A percentile compares a stretch with the other conserved stretches of the same genome.
Evolutionary conservation across 2,797 vertebrate genomes (phyloP).

Genomic region (Myotis myotis): DNA sequence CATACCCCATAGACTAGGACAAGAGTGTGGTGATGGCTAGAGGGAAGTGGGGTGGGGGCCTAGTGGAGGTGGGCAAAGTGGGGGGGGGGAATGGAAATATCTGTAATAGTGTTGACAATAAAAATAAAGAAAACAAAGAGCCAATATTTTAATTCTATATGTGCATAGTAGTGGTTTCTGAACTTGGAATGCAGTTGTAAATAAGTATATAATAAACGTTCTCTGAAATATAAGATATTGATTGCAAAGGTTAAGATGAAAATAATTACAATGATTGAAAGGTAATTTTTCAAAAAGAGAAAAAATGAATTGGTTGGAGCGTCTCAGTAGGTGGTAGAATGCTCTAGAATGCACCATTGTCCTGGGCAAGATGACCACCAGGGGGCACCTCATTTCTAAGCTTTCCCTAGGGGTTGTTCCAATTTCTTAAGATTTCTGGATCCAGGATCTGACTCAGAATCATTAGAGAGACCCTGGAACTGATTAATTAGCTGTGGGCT

Average conservation of each 20-base stretch:
- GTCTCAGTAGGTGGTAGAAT: not conserved
- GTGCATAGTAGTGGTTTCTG: not conserved
- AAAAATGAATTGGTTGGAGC: not conserved
- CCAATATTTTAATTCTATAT: not conserved
- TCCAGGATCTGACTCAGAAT: not conserved
- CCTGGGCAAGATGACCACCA: conserved; percentile 41
- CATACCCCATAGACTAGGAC: not conserved
- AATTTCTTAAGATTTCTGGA: not conserved
- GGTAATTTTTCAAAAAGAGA: not conserved
- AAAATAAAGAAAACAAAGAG: not conserved
- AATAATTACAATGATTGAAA: not conserved
- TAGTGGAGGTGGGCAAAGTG: not conserved
- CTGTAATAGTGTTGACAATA: not conserved
- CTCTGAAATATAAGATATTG: not conserved
- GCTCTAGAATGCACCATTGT: not conserved
- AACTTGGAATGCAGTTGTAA: not conserved
- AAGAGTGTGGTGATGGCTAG: not conserved
- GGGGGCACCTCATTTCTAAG: conserved; percentile 65
- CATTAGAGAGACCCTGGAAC: not conserved
- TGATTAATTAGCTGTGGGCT: rapidly evolving
- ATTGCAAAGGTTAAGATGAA: not conserved
- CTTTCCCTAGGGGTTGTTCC: conserved; percentile 42
- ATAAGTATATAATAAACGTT: not conserved
- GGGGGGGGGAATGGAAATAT: not conserved
- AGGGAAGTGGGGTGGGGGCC: not conserved